A percentile compares a stretch with the other conserved stretches of the same genome.
Evolutionary conservation across 2,113 vertebrate species (phyloP).

Genomic region (Alexandromys fortis): DNA sequence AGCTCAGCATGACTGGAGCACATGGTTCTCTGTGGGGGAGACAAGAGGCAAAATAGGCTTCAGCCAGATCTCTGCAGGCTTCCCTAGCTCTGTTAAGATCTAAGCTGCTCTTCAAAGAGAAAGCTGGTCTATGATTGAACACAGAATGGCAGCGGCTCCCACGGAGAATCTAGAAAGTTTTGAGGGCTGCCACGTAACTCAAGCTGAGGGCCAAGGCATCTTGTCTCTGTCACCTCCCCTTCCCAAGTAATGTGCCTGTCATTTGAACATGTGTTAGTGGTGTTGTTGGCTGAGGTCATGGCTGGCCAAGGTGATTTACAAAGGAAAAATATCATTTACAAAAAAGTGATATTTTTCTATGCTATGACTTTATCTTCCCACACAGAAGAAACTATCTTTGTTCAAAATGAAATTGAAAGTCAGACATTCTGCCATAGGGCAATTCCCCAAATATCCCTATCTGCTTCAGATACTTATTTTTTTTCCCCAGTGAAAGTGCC

Average conservation of each 20-base stretch:
- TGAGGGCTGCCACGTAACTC: background rate
- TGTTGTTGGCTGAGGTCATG: constrained; percentile 20
- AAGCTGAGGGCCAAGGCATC: background rate
- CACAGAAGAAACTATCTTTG: constrained; percentile 29
- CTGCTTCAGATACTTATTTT: constrained; percentile 48
- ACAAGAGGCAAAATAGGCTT: background rate
- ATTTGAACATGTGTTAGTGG: background rate
- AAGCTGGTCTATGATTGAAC: background rate
- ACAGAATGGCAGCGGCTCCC: background rate
- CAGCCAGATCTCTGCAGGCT: background rate
- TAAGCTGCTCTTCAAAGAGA: background rate
- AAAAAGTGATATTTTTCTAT: constrained; percentile 40
- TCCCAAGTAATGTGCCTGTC: background rate
- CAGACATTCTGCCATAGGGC: background rate
- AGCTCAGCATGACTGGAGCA: background rate
- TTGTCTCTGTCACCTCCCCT: background rate
- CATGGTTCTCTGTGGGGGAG: background rate
- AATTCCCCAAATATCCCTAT: constrained; percentile 57
- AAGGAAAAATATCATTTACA: background rate
- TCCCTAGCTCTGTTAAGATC: background rate
- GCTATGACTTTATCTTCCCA: constrained; percentile 37
- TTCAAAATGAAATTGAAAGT: constrained; percentile 7
- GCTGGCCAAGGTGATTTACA: constrained; percentile 54
- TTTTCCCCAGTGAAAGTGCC: constrained; percentile 38
- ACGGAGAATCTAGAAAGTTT: background rate